These are phyloP conservation scores for Leptopilina syphax DNA, from an alignment of 2,888 invertebrate genomes.

Conservation along the genomic window DNA sequence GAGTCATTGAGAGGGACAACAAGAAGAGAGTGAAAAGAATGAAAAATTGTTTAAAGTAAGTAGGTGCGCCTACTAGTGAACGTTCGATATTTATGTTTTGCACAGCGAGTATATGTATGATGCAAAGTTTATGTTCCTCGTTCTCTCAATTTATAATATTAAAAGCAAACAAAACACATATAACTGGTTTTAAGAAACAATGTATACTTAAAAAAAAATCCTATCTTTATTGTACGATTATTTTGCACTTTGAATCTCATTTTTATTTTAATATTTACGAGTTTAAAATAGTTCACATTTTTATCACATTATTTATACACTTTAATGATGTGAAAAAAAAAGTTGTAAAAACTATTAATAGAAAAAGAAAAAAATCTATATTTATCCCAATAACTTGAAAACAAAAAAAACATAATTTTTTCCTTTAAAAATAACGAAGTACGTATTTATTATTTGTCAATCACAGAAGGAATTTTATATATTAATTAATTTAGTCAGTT, in stretches of 20 bases:
- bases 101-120: constrained; percentile 1
- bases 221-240: constrained; percentile 12
- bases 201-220: not conserved
- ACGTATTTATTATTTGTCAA: too few relatives aligned
- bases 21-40: constrained; percentile 36
- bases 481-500: too few relatives aligned
- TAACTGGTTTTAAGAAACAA: constrained; percentile 4
- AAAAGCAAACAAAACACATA: constrained; percentile 26
- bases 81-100: constrained; percentile 22
- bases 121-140: constrained; percentile 33
- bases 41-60: constrained; percentile 27
- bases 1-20: constrained; percentile 43
- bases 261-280: constrained; percentile 5
- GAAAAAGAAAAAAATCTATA: not conserved
- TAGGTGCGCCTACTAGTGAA: constrained; percentile 42
- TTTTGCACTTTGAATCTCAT: constrained; percentile 7
- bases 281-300: not conserved
- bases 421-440: too few relatives aligned
- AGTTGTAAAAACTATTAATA: not conserved
- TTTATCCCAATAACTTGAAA: not conserved
- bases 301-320: not conserved
- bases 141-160: not conserved
- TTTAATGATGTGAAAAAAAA: not conserved
- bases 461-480: too few relatives aligned
- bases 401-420: not conserved